A percentile compares a stretch with the other conserved stretches of the same genome.
These are phyloP conservation scores for Drosophila ogumai DNA, from an alignment of 1,140 invertebrate genomes.

Conservation along the genomic window DNA sequence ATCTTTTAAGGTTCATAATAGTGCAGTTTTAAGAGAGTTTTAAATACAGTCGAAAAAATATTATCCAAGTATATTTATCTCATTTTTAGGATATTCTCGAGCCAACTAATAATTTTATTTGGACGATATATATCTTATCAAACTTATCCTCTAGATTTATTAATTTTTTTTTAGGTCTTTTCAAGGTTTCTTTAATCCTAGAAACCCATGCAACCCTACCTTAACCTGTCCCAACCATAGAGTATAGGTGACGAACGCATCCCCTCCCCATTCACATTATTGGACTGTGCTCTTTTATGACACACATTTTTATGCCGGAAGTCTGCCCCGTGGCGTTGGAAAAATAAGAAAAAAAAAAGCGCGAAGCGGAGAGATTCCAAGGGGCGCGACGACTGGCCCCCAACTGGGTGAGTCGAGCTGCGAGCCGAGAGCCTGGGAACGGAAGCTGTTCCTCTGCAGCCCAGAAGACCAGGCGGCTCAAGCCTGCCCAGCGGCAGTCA, in stretches of 20 bases:
- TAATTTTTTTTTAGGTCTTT: background rate
- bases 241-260: slow-evolving; percentile 3
- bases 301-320: slow-evolving; percentile 75
- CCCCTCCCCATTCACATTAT: background rate
- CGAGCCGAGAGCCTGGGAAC: slow-evolving; percentile 62
- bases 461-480: slow-evolving; percentile 6
- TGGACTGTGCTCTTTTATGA: slow-evolving; percentile 56
- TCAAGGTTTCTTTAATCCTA: background rate
- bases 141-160: too few species aligned
- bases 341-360: slow-evolving; percentile 9
- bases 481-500: slow-evolving; percentile 52
- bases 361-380: slow-evolving; percentile 5
- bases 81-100: too few species aligned
- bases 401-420: slow-evolving; percentile 18
- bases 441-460: slow-evolving; percentile 65
- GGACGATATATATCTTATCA: too few species aligned
- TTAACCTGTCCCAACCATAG: background rate
- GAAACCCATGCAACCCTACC: background rate
- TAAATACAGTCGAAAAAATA: too few species aligned
- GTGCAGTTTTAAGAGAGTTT: too few species aligned
- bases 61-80: too few species aligned
- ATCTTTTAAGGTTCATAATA: too few species aligned
- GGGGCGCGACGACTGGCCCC: slow-evolving; percentile 4
- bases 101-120: too few species aligned
- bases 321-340: slow-evolving; percentile 65